Conservation (phyloP, 1,140 invertebrate species). For the Tenebrio molitor region DNA sequence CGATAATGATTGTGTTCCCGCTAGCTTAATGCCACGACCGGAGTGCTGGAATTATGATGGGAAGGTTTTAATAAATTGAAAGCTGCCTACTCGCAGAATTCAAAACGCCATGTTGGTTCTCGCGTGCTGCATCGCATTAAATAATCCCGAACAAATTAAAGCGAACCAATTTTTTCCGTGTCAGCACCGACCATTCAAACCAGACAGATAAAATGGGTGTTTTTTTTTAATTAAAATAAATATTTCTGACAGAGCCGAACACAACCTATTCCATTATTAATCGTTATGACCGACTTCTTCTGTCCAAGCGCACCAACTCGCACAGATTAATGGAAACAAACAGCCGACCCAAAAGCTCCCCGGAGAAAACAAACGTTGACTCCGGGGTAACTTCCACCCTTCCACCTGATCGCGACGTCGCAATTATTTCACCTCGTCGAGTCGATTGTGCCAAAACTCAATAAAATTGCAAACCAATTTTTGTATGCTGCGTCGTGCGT, state of each 20-base stretch:
- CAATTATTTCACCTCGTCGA: too few relatives aligned
- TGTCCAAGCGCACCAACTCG: too few relatives aligned
- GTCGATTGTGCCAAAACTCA: too few relatives aligned
- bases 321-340: too few relatives aligned
- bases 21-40: not conserved
- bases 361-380: too few relatives aligned
- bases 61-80: slow-evolving; percentile 4
- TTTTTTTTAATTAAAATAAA: slow-evolving; percentile 53
- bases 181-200: slow-evolving; percentile 47
- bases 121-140: slow-evolving; percentile 50
- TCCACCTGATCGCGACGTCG: too few relatives aligned
- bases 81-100: slow-evolving; percentile 19
- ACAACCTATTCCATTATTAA: slow-evolving; percentile 41
- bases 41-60: slow-evolving; percentile 7
- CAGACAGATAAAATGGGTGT: slow-evolving; percentile 49
- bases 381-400: too few relatives aligned
- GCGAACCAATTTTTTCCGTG: slow-evolving; percentile 51
- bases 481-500: too few relatives aligned
- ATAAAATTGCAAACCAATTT: too few relatives aligned
- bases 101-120: slow-evolving; percentile 48
- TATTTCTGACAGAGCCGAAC: slow-evolving; percentile 50
- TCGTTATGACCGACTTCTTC: slow-evolving; percentile 26
- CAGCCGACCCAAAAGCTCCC: too few relatives aligned
- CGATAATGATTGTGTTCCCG: slow-evolving; percentile 7
- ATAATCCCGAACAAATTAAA: slow-evolving; percentile 51